Evolutionary conservation across 2,888 invertebrate genomes (phyloP).

Genomic region (Blastobasis adustella): DNA sequence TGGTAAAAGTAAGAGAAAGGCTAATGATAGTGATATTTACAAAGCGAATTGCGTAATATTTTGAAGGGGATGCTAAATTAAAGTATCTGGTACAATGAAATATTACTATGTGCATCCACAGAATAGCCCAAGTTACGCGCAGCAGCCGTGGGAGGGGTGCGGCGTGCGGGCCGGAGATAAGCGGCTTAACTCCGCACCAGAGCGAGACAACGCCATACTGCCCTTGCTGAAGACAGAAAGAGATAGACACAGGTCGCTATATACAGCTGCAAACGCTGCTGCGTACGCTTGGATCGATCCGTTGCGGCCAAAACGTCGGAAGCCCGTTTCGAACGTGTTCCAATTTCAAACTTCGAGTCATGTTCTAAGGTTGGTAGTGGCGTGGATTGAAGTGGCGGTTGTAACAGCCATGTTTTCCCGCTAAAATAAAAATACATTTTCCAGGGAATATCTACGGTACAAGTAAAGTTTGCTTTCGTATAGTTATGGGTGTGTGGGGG

Average conservation of each 20-base stretch:
- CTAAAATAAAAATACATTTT: conserved; percentile 73
- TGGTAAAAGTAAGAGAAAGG: too few species aligned
- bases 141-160: conserved; percentile 50
- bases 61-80: too few species aligned
- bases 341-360: conserved; percentile 18
- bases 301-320: conserved; percentile 34
- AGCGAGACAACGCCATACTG: conserved; percentile 36
- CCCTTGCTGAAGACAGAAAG: conserved; percentile 19
- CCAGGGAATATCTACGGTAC: conserved; percentile 67
- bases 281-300: conserved; percentile 43
- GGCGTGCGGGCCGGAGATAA: conserved; percentile 71
- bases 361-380: conserved; percentile 18
- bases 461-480: conserved; percentile 65
- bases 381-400: conserved; percentile 23
- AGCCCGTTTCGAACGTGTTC: conserved; percentile 6
- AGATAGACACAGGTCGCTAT: conserved; percentile 48
- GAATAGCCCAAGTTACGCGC: conserved; percentile 56
- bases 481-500: conserved; percentile 38
- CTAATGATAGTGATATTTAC: too few species aligned
- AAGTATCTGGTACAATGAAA: too few species aligned
- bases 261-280: conserved; percentile 62
- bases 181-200: conserved; percentile 69
- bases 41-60: too few species aligned
- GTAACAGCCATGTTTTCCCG: conserved; percentile 27
- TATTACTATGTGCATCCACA: conserved; percentile 13